Evolutionary conservation across 2,888 invertebrate genomes (phyloP).

Genomic region (Chloromyia formosa): DNA sequence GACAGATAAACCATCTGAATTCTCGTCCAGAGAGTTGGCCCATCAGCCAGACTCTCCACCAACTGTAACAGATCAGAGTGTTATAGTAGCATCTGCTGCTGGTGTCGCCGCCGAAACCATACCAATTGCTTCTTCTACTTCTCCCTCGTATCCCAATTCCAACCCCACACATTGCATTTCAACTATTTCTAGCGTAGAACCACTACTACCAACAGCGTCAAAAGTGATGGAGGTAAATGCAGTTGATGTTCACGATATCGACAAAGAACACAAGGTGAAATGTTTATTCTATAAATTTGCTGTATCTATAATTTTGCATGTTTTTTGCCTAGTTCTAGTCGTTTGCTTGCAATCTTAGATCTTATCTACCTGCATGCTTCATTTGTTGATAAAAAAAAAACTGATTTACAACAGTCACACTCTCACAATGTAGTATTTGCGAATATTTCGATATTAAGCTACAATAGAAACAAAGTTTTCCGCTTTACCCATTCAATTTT

Average conservation of each 20-base stretch:
- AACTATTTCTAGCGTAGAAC: conserved; percentile 19
- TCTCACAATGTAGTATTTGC: too few relatives aligned
- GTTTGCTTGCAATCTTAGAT: background rate
- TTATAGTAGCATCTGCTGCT: background rate
- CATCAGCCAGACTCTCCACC: background rate
- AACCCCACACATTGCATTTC: conserved; percentile 1
- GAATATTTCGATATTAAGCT: too few relatives aligned
- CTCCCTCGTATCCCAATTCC: conserved; percentile 2
- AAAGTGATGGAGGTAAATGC: conserved; percentile 15
- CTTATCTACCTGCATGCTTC: background rate
- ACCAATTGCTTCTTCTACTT: background rate
- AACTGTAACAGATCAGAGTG: conserved; percentile 54
- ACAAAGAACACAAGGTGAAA: conserved; percentile 27
- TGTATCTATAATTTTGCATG: background rate
- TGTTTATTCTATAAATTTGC: conserved; percentile 1
- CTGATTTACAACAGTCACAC: too few relatives aligned
- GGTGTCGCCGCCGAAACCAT: too few relatives aligned
- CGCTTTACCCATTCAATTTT: too few relatives aligned
- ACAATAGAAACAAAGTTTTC: too few relatives aligned
- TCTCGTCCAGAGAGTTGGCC: conserved; percentile 41
- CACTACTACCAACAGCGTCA: conserved; percentile 19
- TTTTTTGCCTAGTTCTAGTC: background rate
- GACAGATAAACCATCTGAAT: conserved; percentile 37
- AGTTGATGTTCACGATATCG: conserved; percentile 4
- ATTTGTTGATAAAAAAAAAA: background rate